Evolutionary conservation across 2,888 invertebrate genomes (phyloP).

Genomic region (Aphrophora alni): DNA sequence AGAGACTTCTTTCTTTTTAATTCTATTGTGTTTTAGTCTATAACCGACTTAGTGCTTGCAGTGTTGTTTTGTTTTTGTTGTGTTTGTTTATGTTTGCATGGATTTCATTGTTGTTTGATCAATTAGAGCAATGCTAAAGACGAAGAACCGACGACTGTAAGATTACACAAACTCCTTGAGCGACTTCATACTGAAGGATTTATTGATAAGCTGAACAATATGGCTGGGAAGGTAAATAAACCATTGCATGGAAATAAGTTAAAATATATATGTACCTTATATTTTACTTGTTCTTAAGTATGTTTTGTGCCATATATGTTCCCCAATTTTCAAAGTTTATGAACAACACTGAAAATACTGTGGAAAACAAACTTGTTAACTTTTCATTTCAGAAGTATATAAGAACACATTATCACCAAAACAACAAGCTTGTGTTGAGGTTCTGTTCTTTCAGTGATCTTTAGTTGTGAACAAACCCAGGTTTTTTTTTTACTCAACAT

Average conservation of each 20-base stretch:
- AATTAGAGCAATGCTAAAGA: constrained; percentile 36
- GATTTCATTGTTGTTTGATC: constrained; percentile 38
- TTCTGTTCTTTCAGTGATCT: too few species aligned
- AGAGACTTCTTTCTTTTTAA: too few species aligned
- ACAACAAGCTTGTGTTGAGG: too few species aligned
- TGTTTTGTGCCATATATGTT: too few species aligned
- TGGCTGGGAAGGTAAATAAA: constrained; percentile 27
- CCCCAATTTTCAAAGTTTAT: too few species aligned
- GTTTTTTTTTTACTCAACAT: too few species aligned
- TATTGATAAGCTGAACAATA: constrained; percentile 35
- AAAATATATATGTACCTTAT: background rate
- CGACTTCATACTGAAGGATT: constrained; percentile 46
- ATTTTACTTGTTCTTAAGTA: too few species aligned
- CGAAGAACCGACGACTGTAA: constrained; percentile 34
- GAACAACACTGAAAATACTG: too few species aligned
- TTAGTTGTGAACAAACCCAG: too few species aligned
- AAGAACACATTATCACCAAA: too few species aligned
- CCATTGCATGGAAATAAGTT: background rate
- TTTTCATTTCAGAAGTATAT: too few species aligned
- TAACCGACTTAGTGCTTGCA: constrained; percentile 30
- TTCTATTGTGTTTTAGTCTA: constrained; percentile 20
- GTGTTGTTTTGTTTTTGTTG: constrained; percentile 38
- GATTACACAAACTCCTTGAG: constrained; percentile 36
- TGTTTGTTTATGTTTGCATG: constrained; percentile 42
- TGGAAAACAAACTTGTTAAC: too few species aligned